A percentile compares a stretch with the other conserved stretches of the same genome.
Evolutionary conservation across 2,113 vertebrate genomes (phyloP).

Genomic region (Saimiri boliviensis): DNA sequence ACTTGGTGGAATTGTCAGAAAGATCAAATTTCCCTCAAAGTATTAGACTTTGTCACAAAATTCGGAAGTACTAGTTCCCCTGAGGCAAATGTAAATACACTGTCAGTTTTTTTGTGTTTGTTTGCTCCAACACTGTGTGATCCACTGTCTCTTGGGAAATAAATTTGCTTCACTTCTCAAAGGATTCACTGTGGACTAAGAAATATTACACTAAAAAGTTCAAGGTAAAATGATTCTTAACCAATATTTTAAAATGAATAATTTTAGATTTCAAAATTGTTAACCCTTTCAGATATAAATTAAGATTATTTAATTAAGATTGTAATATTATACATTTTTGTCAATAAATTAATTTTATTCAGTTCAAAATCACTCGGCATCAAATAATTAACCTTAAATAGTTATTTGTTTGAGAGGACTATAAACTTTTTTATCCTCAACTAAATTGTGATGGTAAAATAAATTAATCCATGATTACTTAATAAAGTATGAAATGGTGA

Average conservation of each 20-base stretch:
- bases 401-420: not conserved
- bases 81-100: constrained; percentile 35
- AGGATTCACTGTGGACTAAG: not conserved
- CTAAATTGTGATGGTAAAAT: not conserved
- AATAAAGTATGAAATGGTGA: not conserved
- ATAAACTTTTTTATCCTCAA: not conserved
- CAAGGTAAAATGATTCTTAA: not conserved
- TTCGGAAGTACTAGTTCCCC: not conserved
- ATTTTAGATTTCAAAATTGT: not conserved
- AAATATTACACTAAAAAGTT: constrained; percentile 14
- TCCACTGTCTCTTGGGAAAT: not conserved
- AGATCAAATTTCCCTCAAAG: constrained; percentile 44
- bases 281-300: not conserved
- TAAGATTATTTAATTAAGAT: not conserved
- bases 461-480: not conserved
- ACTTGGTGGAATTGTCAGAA: constrained; percentile 9
- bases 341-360: not conserved
- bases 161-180: constrained; percentile 2
- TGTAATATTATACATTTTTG: not conserved
- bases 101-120: constrained; percentile 26
- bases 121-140: not conserved
- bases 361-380: not conserved
- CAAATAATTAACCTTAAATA: not conserved
- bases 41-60: constrained; percentile 51
- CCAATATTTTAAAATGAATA: not conserved